A percentile compares a stretch with the other conserved stretches of the same genome.
Conservation (phyloP, 1,140 invertebrate species). For the Notospermus geniculatus region DNA sequence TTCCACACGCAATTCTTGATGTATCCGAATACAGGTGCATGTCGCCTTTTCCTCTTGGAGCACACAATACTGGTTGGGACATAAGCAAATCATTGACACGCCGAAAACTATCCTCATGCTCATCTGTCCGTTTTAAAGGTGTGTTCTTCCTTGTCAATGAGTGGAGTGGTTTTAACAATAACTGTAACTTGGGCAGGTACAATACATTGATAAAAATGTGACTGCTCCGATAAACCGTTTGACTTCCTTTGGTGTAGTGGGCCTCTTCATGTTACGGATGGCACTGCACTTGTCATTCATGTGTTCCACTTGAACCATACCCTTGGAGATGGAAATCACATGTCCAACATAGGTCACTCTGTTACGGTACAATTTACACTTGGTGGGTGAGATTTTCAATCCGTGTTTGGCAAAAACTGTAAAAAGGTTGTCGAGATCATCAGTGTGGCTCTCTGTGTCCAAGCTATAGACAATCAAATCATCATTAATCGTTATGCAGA, state of each 20-base stretch:
- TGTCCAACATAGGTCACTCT: background rate
- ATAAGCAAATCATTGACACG: background rate
- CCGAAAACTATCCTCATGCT: background rate
- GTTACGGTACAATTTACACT: background rate
- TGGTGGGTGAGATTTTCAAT: background rate
- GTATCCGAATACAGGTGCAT: background rate
- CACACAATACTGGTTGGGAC: background rate
- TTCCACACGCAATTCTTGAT: background rate
- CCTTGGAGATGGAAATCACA: background rate
- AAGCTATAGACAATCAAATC: no score
- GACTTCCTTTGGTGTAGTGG: background rate
- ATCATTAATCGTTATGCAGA: no score
- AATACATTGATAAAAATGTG: background rate
- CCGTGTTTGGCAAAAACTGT: background rate
- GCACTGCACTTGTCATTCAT: constrained; percentile 3
- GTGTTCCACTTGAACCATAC: background rate
- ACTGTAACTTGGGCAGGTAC: constrained; percentile 4
- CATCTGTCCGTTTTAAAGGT: background rate
- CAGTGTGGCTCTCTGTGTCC: no score
- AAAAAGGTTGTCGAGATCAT: no score
- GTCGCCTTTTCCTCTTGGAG: background rate
- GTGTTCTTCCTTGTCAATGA: background rate
- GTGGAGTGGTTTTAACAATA: background rate
- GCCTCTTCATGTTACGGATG: background rate
- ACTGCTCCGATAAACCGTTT: constrained; percentile 1